These are phyloP conservation scores for Parazoanthus darwini DNA, from an alignment of 92 coral and sea anemone genomes.

Conservation along the genomic window DNA sequence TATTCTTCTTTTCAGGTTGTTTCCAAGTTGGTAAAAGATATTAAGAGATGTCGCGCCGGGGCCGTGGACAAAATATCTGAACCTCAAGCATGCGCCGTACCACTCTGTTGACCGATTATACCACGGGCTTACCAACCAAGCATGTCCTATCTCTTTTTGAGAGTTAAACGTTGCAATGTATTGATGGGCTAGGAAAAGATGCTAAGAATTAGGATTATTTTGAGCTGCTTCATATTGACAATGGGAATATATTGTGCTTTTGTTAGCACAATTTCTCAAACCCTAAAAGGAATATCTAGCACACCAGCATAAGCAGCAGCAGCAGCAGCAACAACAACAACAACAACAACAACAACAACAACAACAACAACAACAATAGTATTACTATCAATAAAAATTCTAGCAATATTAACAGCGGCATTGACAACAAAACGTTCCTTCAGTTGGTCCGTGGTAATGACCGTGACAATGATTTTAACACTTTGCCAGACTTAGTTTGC, in stretches of 20 bases:
- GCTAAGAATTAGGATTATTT: background rate
- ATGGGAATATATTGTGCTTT: background rate
- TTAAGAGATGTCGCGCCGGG: constrained; percentile 51
- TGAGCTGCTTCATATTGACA: background rate
- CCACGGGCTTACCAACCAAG: constrained; percentile 47
- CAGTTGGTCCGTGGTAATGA: too few relatives aligned
- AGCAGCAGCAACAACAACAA: too few relatives aligned
- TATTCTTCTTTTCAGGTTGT: constrained; percentile 45
- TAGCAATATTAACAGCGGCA: too few relatives aligned
- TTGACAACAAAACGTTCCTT: too few relatives aligned
- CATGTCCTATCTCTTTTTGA: constrained; percentile 7
- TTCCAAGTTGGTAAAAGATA: constrained; percentile 47
- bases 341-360: too few relatives aligned
- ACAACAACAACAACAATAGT: too few relatives aligned
- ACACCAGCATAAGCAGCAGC: too few relatives aligned
- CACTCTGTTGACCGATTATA: constrained; percentile 55
- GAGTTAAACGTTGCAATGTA: constrained; percentile 1
- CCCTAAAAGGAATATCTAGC: too few relatives aligned
- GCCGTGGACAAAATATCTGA: constrained; percentile 61
- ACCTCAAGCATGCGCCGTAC: constrained; percentile 57
- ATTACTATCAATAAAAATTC: too few relatives aligned
- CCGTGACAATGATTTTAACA: too few relatives aligned
- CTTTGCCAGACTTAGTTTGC: too few relatives aligned
- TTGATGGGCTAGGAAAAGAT: constrained; percentile 8
- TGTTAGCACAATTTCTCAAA: background rate